Base-by-base conservation (phyloP, 2,113 vertebrate species). In the Phylloscopus trochiloides region DNA sequence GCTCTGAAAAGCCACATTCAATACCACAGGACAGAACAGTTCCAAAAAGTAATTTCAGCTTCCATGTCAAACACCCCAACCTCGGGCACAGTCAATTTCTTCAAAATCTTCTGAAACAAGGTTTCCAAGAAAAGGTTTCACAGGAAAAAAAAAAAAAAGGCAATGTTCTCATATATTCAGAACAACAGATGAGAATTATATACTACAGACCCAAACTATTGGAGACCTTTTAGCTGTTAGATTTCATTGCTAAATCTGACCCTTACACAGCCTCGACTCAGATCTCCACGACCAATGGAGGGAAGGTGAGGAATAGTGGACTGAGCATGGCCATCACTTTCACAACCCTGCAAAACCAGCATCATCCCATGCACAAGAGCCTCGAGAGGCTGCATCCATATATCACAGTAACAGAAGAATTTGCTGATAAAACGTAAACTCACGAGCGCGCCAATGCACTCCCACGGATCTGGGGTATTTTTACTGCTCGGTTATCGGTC, bases 281-380 rank as follows among this genome's bases (percentile, higher is more conserved):
- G 26, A 7, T 55, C 19, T 58, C 32, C 52, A 28, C 11, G 0
- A 3, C 5, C 22, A 50, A 3, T 0, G 7, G 12, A 42, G 12
- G 5, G 17, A 58, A 28, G 21, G 24, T 57, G 62, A 52, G 20
- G 12, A 79, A 47, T 25, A n/a, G 9, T 1, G 17, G 14, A 43
- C 28, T 20, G 36, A 66, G n/a, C 3, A 1, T 0, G 4, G 18
- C 25, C 38, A 52, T 6, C 31, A 20, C 43, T 34, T 68, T 19
- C 9, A n/a, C 4, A 54, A 6, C 8, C 24, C 2, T 34, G 18
- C 43, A 40, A 25, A 8, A 17, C 9, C 62, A 38, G 48, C 43
- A n/a, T 1, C 22, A 13, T 1, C 3, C 24, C 25, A 6, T 0
- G 11, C 21, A 16, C 22, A 3, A 0, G 6, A 51, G 10, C 31